A percentile compares a stretch with the other conserved stretches of the same genome.
Conservation (phyloP, 2,797 vertebrate genomes). For the Fistularia tabacaria region DNA sequence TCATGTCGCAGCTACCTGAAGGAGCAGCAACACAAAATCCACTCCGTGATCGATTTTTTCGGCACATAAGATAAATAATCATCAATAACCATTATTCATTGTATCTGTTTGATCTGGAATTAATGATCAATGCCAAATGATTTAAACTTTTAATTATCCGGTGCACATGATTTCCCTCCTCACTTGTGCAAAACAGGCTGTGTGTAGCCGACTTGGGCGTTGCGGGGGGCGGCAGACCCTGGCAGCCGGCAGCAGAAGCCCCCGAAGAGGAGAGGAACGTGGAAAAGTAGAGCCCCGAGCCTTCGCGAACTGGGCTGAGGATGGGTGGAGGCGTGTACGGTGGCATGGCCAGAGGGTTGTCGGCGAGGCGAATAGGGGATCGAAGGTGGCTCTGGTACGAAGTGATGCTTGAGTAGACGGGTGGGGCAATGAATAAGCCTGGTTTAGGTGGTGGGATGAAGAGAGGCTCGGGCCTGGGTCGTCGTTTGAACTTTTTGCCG, state of each 20-base stretch:
- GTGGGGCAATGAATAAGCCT: conserved; percentile 86
- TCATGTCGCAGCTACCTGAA: conserved; percentile 92
- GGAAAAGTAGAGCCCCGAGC: conserved; percentile 96
- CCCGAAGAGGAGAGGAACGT: conserved; percentile 89
- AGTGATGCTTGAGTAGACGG: conserved; percentile 90
- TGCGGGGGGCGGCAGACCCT: conserved; percentile 81
- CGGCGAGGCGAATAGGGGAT: conserved; percentile 87
- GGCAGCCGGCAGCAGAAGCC: conserved; percentile 69
- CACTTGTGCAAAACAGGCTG: conserved; percentile 92
- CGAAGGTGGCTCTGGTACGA: conserved; percentile 96
- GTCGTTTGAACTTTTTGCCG: conserved; percentile 86
- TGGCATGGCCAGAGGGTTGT: conserved; percentile 88
- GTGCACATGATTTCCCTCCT: conserved; percentile 55
- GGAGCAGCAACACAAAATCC: conserved; percentile 5
- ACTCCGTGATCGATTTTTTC: conserved; percentile 9
- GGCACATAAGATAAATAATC: not conserved
- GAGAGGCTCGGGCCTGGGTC: conserved; percentile 91
- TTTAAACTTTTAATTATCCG: no score
- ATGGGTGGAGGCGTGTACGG: conserved; percentile 97
- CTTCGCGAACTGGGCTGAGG: conserved; percentile 95
- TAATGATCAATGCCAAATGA: no score
- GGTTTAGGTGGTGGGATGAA: conserved; percentile 97
- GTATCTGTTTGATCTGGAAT: not conserved
- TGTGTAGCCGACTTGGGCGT: conserved; percentile 93
- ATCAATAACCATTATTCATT: not conserved